Evolutionary conservation across 2,888 invertebrate genomes (phyloP), one percentile per base, ranked within the genome.

Genomic region (Pterostichus madidus): DNA sequence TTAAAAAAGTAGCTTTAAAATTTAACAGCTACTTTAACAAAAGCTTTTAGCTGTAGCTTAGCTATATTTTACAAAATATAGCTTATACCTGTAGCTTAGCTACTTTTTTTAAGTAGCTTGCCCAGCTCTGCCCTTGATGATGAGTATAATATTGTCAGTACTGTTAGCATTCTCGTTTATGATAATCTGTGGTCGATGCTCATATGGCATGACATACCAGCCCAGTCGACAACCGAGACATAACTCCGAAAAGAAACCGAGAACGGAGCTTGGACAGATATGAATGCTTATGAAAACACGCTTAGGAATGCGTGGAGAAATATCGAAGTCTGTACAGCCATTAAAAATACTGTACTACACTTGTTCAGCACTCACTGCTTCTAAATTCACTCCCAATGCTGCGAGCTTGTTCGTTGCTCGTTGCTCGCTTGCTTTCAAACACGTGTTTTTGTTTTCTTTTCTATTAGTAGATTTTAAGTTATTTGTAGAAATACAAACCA

Each of bases 211-310:
- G 24, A 44, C 68, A 71, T 71, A 44, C 68, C 68, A 71, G 13
- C 15, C 46, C 68, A 44, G 44, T 44, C 68, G 39, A 71, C 68
- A 71, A 5, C 6, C 11, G 59, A 24, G 32, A 68, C 35, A 68
- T 15, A 44, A 44, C 39, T 44, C 68, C 68, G 68, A 71, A 71
- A 71, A 71, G 68, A 71, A 71, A 71, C 68, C 44, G 17, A 44
- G 68, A 44, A 39, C 17, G 68, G 10, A 15, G 56, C 8, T 11
- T 32, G 80, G 71, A 80, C 80, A 80, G 80, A 80, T 80, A 80
- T 80, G 80, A 80, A 80, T 80, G 80, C 71, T 80, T 80, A 80
- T 80, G 80, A 80, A 80, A 80, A 80, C 80, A 80, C 52, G 80
- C 80, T 80, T 10, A 35, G 80, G 80, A 80, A 80, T 80, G 80